These are phyloP conservation scores for Encarsia formosa DNA, from an alignment of 2,888 invertebrate species.

Conservation along the genomic window DNA sequence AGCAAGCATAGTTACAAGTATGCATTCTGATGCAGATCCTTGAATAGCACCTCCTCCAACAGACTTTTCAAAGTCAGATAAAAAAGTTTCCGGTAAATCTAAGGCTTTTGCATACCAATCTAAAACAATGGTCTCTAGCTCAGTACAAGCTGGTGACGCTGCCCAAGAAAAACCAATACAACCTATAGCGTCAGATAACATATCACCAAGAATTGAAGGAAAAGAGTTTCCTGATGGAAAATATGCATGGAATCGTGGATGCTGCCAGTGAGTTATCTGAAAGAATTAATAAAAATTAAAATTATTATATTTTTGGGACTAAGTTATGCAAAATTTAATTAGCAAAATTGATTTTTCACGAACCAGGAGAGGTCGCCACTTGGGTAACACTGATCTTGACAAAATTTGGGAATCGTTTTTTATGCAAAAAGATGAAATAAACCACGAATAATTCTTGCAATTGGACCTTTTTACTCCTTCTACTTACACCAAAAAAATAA, in stretches of 20 bases:
- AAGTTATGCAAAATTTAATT: no score
- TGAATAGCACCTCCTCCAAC: slow-evolving; percentile 83
- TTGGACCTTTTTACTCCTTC: no score
- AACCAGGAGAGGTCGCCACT: no score
- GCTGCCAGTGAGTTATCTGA: slow-evolving; percentile 90
- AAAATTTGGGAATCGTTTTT: no score
- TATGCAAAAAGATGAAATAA: no score
- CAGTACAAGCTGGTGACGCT: slow-evolving; percentile 81
- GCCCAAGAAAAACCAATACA: slow-evolving; percentile 98
- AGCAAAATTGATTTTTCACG: no score
- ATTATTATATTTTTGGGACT: no score
- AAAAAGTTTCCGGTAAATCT: slow-evolving; percentile 68
- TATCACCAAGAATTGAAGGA: slow-evolving; percentile 95
- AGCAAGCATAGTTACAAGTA: slow-evolving; percentile 72
- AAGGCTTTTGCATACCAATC: slow-evolving; percentile 80
- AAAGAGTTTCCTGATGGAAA: slow-evolving; percentile 97
- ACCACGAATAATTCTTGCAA: no score
- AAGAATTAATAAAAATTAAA: slow-evolving; percentile 18
- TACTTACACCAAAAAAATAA: no score
- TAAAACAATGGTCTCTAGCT: slow-evolving; percentile 75
- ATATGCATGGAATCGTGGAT: slow-evolving; percentile 97
- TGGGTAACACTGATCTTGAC: no score
- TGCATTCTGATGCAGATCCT: slow-evolving; percentile 80
- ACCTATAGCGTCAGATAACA: slow-evolving; percentile 94
- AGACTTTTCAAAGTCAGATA: slow-evolving; percentile 55